These are phyloP conservation scores for human DNA, from an alignment of 2,113 vertebrate species.

Conservation along the genomic window DNA sequence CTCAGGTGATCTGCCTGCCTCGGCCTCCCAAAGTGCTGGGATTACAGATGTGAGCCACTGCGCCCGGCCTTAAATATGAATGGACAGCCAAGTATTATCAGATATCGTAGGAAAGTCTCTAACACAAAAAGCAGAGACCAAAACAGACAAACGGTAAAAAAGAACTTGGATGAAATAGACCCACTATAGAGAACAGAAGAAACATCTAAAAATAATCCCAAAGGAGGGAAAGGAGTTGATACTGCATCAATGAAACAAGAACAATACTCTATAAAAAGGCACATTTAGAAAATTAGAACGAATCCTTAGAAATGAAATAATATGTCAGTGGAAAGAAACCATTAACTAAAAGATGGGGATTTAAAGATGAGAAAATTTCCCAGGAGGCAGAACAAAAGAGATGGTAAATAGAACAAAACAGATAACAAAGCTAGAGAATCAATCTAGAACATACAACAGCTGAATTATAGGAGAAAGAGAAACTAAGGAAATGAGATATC, in stretches of 20 bases:
- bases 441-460: not conserved
- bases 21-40: no score
- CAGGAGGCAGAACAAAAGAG: constrained; percentile 3
- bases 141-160: not conserved
- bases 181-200: not conserved
- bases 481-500: not conserved
- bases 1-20: no score
- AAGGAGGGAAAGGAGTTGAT: not conserved
- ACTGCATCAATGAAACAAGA: not conserved
- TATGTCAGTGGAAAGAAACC: not conserved
- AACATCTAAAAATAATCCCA: not conserved
- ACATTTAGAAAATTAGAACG: not conserved
- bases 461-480: not conserved
- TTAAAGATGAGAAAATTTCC: not conserved
- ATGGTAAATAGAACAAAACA: not conserved
- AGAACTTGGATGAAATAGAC: not conserved
- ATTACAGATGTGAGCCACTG: no score
- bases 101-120: not conserved
- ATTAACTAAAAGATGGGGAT: not conserved
- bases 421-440: not conserved
- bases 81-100: not conserved
- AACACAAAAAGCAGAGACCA: not conserved
- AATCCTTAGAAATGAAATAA: not conserved
- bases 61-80: not conserved
- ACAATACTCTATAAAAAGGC: not conserved